Evolutionary conservation across 64 coral and sea anemone genomes (phyloP), one percentile per base, ranked within the genome.

Genomic region (Platygyra sinensis): DNA sequence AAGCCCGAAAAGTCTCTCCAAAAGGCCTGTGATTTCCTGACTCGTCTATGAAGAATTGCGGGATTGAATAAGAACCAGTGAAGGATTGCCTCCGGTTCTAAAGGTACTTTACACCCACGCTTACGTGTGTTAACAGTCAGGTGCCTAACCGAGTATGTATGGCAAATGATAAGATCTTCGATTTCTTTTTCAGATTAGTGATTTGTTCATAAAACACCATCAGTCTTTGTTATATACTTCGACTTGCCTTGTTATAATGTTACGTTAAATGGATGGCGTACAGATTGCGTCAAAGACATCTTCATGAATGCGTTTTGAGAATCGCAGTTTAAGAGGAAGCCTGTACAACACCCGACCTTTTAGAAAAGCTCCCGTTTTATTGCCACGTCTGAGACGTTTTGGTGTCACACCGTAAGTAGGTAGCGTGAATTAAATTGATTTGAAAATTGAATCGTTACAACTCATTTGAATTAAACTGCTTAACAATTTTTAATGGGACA

Each of bases 131-230:
- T 67, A 57, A 22, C 30, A 13, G 62, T 85, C 81, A 85, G 81
- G 81, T 85, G 81, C 63, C 81, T 50, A n/a, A 31, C 81, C 33
- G 30, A 85, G 81, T 85, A 50, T 67, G n/a, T 59, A 16, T 60
- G 39, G 24, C 81, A 14, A 13, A 10, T 38, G 81, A 85, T 85
- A 85, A 85, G 81, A 85, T 85, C 81, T 85, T n/a, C 81, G 24
- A 71, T 69, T 85, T 49, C 62, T 24, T 80, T 52, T 80, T 60
- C 17, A 67, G 30, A 22, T 83, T 42, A 83, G 60, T 38, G 80
- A 83, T 31, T 62, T 83, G 10, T 38, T 33, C 62, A 36, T 83
- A 8, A 83, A 83, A 31, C 80, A 61, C 60, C 30, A 83, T 65
- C 59, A 67, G 46, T 32, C 31, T 83, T 83, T 83, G 80, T 39